These are phyloP conservation scores for Drosophila subpulchrella DNA, from an alignment of 1,140 invertebrate genomes.

Conservation along the genomic window DNA sequence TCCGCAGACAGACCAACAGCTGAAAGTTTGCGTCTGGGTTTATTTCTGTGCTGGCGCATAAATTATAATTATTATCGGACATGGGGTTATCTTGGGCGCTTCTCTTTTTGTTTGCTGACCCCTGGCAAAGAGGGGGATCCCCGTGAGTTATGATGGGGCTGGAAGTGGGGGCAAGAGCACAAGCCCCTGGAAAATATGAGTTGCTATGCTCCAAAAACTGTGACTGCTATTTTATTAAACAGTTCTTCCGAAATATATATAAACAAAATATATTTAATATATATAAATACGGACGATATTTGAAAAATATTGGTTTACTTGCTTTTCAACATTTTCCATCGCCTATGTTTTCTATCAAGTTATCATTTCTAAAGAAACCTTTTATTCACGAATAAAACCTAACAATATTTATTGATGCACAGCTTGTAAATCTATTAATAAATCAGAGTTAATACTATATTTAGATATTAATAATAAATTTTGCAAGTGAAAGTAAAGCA, in stretches of 20 bases:
- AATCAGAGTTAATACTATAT: too few relatives aligned
- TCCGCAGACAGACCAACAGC: slow-evolving; percentile 22
- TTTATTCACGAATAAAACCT: not conserved
- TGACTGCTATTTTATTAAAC: not conserved
- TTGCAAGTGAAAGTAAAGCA: not conserved
- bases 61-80: slow-evolving; percentile 73
- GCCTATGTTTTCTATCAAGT: too few relatives aligned
- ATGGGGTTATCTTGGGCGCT: slow-evolving; percentile 19
- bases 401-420: not conserved
- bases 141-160: slow-evolving; percentile 16
- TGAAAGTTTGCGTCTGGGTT: slow-evolving; percentile 29
- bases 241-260: too few relatives aligned
- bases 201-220: not conserved
- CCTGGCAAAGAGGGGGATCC: not conserved
- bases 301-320: too few relatives aligned
- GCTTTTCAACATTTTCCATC: too few relatives aligned
- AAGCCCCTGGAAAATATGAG: not conserved
- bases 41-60: slow-evolving; percentile 69
- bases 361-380: too few relatives aligned
- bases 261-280: too few relatives aligned
- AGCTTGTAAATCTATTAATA: too few relatives aligned
- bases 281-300: too few relatives aligned
- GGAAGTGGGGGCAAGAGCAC: too few relatives aligned
- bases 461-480: not conserved
- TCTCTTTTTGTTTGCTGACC: slow-evolving; percentile 3